Evolutionary conservation across 2,113 vertebrate species (phyloP).

Genomic region (Chloroceryle aenea): DNA sequence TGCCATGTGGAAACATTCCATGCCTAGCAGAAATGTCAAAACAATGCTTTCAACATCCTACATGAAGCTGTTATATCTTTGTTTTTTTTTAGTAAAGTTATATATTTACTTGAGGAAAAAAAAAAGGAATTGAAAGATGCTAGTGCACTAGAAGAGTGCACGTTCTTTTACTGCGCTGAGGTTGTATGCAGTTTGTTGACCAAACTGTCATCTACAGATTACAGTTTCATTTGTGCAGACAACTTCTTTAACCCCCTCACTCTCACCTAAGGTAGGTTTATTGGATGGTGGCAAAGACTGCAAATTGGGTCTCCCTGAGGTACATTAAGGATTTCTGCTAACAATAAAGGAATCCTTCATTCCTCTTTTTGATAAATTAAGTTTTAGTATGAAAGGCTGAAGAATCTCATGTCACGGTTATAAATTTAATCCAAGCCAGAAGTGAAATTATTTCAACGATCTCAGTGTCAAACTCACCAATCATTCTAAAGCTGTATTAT

Average conservation of each 20-base stretch:
- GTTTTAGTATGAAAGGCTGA: not conserved
- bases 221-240: not conserved
- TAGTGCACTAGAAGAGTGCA: not conserved
- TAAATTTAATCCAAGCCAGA: not conserved
- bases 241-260: not conserved
- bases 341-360: not conserved
- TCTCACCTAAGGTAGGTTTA: not conserved
- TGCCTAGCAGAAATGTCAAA: not conserved
- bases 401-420: not conserved
- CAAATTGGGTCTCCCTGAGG: not conserved
- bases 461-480: not conserved
- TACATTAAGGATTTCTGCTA: not conserved
- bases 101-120: not conserved
- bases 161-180: not conserved
- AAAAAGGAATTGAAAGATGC: not conserved
- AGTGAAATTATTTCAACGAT: not conserved
- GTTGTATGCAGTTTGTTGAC: not conserved
- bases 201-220: not conserved
- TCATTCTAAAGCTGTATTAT: accelerated
- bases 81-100: not conserved
- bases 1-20: not conserved
- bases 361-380: not conserved
- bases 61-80: not conserved
- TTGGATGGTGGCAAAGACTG: not conserved
- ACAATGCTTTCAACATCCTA: not conserved